phyloP scores from a whole-genome alignment of 2,113 vertebrate genomes.

The Syngnathus scovelli region DNA sequence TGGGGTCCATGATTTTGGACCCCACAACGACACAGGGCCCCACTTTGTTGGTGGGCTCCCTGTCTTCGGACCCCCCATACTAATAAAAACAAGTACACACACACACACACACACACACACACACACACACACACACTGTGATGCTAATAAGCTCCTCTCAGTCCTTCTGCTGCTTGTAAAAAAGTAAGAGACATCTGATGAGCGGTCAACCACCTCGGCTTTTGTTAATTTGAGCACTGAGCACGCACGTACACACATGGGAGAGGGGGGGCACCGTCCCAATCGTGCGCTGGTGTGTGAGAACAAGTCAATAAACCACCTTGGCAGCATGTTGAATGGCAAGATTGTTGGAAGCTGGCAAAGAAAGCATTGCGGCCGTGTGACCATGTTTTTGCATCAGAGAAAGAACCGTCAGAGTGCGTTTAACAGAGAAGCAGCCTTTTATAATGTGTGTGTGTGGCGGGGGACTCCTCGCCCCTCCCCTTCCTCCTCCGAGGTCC shows the following conservation, averaged over 20 bases:
- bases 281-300: conserved; percentile 49
- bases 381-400: conserved; percentile 5
- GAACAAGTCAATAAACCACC: conserved; percentile 66
- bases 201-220: conserved; percentile 57
- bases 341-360: conserved; percentile 20
- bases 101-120: conserved; percentile 2
- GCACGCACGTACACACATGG: conserved; percentile 19
- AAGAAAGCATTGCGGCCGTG: conserved; percentile 15
- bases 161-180: conserved; percentile 25
- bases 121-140: conserved; percentile 33
- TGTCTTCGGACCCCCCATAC: too few species aligned
- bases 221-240: conserved; percentile 39
- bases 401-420: conserved; percentile 40
- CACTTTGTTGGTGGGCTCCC: too few species aligned
- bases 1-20: too few species aligned
- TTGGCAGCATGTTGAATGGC: conserved; percentile 52
- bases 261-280: conserved; percentile 32
- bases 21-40: too few species aligned
- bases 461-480: too few species aligned
- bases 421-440: conserved; percentile 29
- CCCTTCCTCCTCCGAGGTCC: too few species aligned
- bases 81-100: too few species aligned
- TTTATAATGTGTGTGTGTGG: too few species aligned
- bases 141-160: conserved; percentile 58
- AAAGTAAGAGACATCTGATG: conserved; percentile 66